Percentiles rank a stretch among this genome's conserved stretches.
phyloP scores from a whole-genome alignment of 2,113 vertebrate species.

The Hemiprocne comata region DNA sequence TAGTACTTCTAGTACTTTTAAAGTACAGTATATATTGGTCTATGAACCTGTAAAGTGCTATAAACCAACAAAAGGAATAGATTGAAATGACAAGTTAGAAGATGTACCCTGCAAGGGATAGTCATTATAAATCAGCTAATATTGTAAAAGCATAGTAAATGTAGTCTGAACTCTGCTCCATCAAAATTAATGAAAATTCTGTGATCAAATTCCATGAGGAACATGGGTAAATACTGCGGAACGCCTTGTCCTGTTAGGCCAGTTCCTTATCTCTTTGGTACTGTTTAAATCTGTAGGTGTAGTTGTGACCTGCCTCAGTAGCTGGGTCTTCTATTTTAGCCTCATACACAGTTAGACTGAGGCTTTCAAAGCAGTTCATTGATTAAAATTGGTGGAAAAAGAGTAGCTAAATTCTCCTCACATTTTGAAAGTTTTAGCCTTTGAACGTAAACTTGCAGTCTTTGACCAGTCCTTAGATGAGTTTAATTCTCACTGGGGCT shows the following conservation, averaged over 20 bases:
- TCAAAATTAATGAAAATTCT: not conserved
- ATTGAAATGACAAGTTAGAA: not conserved
- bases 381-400: not conserved
- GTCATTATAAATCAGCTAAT: not conserved
- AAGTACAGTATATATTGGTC: not conserved
- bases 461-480: slow-evolving; percentile 11
- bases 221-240: not conserved
- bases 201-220: not conserved
- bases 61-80: not conserved
- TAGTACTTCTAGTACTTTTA: not conserved
- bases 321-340: not conserved
- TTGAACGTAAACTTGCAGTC: not conserved
- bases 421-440: not conserved
- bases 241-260: not conserved
- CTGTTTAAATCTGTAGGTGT: not conserved
- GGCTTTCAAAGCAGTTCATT: not conserved
- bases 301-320: not conserved
- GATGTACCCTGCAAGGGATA: not conserved
- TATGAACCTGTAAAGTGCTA: not conserved
- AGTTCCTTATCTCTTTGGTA: not conserved
- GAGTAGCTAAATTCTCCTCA: not conserved
- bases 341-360: not conserved
- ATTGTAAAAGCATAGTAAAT: not conserved
- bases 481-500: not conserved
- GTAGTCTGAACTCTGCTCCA: not conserved